Evolutionary conservation across 2,113 vertebrate species (phyloP).

Genomic region (Chionis minor): DNA sequence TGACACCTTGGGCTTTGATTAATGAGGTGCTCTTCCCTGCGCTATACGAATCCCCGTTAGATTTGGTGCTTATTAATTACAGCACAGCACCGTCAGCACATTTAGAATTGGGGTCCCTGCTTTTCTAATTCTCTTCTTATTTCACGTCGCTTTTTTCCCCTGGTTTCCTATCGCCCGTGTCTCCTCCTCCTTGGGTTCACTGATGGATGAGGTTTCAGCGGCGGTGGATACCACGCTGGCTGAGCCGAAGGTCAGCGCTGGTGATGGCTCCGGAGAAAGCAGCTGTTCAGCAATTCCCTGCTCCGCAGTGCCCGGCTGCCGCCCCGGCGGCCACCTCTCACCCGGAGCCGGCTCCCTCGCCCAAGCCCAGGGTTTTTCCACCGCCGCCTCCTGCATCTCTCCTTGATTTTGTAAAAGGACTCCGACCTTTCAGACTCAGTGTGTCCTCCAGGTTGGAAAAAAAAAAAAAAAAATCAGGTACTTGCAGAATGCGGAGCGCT

Average conservation of each 20-base stretch:
- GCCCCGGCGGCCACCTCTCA: not conserved
- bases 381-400: not conserved
- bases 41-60: not conserved
- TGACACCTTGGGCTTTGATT: conserved; percentile 60
- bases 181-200: not conserved
- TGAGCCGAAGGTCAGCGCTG: not conserved
- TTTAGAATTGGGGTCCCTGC: conserved; percentile 51
- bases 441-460: not conserved
- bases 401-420: not conserved
- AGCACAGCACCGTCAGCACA: conserved; percentile 54
- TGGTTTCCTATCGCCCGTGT: not conserved
- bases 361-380: not conserved
- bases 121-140: conserved; percentile 46
- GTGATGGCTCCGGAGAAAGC: not conserved
- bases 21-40: conserved; percentile 53
- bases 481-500: not conserved
- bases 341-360: fast-evolving
- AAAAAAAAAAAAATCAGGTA: not conserved
- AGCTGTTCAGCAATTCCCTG: not conserved
- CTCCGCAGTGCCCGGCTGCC: not conserved
- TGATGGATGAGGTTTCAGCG: conserved; percentile 55
- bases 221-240: not conserved
- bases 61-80: conserved; percentile 64
- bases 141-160: not conserved
- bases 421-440: not conserved